Evolutionary conservation across 2,113 vertebrate genomes (phyloP).

Genomic region (Rhabdomys dilectus): DNA sequence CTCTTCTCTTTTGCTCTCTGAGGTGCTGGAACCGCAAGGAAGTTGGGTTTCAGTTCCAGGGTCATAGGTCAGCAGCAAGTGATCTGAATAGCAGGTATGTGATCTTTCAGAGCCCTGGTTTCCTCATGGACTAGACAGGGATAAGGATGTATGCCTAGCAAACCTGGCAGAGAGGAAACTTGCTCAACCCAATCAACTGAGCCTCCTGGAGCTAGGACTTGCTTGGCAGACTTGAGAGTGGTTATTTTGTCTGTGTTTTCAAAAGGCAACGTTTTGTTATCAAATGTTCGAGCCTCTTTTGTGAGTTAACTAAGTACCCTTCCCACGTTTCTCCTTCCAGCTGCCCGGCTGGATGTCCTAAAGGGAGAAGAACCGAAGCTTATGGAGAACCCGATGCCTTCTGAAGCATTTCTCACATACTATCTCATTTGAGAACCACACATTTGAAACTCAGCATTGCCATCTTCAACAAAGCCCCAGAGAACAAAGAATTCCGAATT

Average conservation of each 20-base stretch:
- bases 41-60: background rate
- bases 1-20: background rate
- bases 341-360: background rate
- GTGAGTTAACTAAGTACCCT: background rate
- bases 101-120: background rate
- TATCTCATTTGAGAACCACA: background rate
- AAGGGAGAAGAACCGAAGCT: background rate
- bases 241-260: background rate
- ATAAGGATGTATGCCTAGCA: background rate
- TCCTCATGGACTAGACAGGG: background rate
- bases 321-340: background rate
- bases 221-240: background rate
- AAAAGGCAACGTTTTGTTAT: background rate
- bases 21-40: background rate
- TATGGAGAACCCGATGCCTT: fast-evolving
- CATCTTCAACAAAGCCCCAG: constrained; percentile 1
- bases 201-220: background rate
- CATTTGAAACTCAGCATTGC: background rate
- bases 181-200: background rate
- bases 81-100: background rate
- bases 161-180: background rate
- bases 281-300: background rate
- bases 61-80: background rate
- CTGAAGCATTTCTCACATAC: fast-evolving
- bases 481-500: background rate